phyloP scores from a whole-genome alignment of 2,888 invertebrate species.

The Xanthostigma xanthostigma region DNA sequence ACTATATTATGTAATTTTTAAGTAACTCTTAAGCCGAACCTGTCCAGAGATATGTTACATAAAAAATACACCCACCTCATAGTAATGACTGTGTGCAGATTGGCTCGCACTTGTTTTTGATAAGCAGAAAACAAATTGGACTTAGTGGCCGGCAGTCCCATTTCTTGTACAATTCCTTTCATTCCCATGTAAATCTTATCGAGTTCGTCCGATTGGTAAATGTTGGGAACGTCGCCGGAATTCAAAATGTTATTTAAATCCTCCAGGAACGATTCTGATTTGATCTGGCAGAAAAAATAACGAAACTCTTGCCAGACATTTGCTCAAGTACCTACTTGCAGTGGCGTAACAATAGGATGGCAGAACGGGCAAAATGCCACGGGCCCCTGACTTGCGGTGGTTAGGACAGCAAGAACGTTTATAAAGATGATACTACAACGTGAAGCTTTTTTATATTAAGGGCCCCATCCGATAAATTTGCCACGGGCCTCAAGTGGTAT shows the following conservation, averaged over 20 bases:
- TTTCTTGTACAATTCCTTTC: constrained; percentile 59
- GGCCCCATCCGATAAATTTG: no score
- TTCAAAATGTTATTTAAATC: constrained; percentile 79
- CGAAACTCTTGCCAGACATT: not conserved
- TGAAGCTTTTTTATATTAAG: no score
- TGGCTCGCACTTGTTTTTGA: constrained; percentile 60
- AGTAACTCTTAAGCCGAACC: no score
- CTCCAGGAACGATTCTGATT: constrained; percentile 74
- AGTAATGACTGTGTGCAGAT: constrained; percentile 65
- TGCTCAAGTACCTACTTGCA: no score
- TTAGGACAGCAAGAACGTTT: no score
- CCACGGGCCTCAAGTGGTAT: no score
- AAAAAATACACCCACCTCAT: constrained; percentile 37
- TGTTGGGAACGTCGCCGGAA: constrained; percentile 80
- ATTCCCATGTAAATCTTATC: constrained; percentile 58
- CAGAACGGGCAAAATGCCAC: no score
- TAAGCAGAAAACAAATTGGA: constrained; percentile 76
- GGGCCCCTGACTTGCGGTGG: no score
- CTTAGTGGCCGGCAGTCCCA: constrained; percentile 61
- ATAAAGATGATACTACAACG: no score
- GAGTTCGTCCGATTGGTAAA: constrained; percentile 69
- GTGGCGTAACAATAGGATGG: no score
- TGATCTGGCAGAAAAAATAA: constrained; percentile 42
- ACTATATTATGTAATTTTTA: no score
- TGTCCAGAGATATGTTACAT: not conserved